phyloP scores from a whole-genome alignment of 2,888 invertebrate species.

The Copidosoma aretas region DNA sequence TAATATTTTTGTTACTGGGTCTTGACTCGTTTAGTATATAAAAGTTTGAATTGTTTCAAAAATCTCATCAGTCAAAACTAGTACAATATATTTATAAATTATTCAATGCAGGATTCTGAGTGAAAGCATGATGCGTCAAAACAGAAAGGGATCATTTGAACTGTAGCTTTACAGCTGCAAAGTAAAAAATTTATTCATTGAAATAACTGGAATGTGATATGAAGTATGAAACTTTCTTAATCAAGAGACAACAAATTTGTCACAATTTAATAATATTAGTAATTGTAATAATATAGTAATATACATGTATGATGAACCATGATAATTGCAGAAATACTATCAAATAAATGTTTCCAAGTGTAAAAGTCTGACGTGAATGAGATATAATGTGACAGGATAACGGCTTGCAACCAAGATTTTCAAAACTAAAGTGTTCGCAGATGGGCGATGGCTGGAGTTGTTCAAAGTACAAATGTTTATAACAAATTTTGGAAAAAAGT shows the following conservation, averaged over 20 bases:
- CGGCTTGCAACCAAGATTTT: conserved; percentile 9
- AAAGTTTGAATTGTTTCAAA: too few relatives aligned
- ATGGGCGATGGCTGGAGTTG: conserved; percentile 13
- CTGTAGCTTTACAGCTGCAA: too few relatives aligned
- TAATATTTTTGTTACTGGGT: too few relatives aligned
- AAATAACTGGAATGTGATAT: conserved; percentile 35
- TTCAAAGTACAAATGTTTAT: conserved; percentile 37
- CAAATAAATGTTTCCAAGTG: conserved; percentile 22
- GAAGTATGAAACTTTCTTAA: conserved; percentile 24
- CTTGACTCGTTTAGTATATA: too few relatives aligned
- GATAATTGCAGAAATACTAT: conserved; percentile 4
- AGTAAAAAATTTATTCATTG: too few relatives aligned
- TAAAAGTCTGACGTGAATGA: conserved; percentile 13
- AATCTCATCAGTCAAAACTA: too few relatives aligned
- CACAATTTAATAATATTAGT: conserved; percentile 17
- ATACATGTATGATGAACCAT: conserved; percentile 1
- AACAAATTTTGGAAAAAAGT: conserved; percentile 1
- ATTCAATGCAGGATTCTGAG: too few relatives aligned
- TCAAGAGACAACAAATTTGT: conserved; percentile 19
- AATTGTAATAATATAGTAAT: conserved; percentile 1
- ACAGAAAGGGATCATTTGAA: too few relatives aligned
- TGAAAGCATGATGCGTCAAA: too few relatives aligned
- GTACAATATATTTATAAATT: too few relatives aligned
- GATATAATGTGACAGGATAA: conserved; percentile 18
- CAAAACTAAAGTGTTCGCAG: conserved; percentile 2